A percentile compares a stretch with the other conserved stretches of the same genome.
These are phyloP conservation scores for Sinocyclocheilus maitianheensis DNA, from an alignment of 2,113 vertebrate species.

Conservation along the genomic window DNA sequence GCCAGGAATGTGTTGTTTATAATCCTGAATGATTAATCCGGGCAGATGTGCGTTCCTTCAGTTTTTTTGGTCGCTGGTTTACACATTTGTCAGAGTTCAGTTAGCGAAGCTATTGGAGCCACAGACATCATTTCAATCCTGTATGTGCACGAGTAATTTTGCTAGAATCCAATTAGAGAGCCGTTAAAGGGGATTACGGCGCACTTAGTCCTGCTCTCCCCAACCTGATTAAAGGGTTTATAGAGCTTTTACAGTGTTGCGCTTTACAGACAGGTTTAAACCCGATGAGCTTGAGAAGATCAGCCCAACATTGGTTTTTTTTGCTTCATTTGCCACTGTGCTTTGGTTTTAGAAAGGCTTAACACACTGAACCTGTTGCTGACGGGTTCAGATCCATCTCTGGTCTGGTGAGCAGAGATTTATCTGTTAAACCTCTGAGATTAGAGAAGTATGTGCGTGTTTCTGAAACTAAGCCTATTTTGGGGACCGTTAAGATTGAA, in stretches of 20 bases:
- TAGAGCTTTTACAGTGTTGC: constrained; percentile 45
- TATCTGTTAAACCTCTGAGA: background rate
- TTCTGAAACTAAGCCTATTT: background rate
- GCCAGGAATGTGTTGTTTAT: background rate
- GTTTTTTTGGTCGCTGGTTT: background rate
- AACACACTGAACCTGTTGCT: constrained; percentile 28
- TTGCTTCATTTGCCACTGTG: background rate
- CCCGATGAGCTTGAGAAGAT: constrained; percentile 9
- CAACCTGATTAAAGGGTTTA: constrained; percentile 54
- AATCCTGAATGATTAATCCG: background rate
- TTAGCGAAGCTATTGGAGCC: constrained; percentile 18
- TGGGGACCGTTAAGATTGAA: background rate
- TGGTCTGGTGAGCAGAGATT: constrained; percentile 1
- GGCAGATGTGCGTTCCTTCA: background rate
- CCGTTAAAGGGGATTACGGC: constrained; percentile 53
- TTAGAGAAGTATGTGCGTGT: background rate
- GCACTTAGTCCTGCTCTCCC: constrained; percentile 43
- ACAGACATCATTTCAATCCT: constrained; percentile 36
- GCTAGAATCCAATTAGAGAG: constrained; percentile 53
- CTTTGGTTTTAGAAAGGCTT: constrained; percentile 26
- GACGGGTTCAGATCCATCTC: background rate
- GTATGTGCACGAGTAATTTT: constrained; percentile 49
- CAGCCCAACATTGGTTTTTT: background rate
- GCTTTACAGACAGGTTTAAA: constrained; percentile 45
- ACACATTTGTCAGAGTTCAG: constrained; percentile 16